Evolutionary conservation across 2,797 vertebrate species (phyloP).

Genomic region (Loris lydekkerianus): DNA sequence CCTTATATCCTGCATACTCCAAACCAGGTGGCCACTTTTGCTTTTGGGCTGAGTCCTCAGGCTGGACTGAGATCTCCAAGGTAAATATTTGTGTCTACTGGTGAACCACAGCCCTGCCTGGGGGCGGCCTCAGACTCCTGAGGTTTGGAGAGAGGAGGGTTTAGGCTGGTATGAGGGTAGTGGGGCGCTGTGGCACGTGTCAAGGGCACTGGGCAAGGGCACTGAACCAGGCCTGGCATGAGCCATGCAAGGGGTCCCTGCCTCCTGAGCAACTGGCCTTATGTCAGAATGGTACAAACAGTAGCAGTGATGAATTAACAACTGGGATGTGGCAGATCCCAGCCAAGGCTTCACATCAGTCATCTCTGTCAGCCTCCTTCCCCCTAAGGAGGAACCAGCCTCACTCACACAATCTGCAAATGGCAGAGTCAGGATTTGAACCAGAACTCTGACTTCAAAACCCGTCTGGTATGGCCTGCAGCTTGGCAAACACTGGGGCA

Average conservation of each 20-base stretch:
- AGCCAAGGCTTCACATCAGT: rapidly evolving
- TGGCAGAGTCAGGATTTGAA: background rate
- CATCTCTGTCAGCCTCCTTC: rapidly evolving
- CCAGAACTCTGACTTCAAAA: conserved; percentile 3
- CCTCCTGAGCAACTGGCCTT: background rate
- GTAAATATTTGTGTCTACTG: conserved; percentile 81
- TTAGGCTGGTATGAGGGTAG: background rate
- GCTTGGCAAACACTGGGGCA: background rate
- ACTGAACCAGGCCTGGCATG: background rate
- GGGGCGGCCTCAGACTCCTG: conserved; percentile 63
- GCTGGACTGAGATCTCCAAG: conserved; percentile 75
- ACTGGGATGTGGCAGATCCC: rapidly evolving
- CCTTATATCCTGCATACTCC: conserved; percentile 72
- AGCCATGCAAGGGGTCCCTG: background rate
- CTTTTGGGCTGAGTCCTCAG: background rate
- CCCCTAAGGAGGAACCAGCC: background rate
- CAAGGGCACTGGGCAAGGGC: background rate
- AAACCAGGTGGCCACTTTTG: background rate
- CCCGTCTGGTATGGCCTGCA: background rate
- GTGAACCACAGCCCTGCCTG: conserved; percentile 69
- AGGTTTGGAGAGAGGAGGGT: conserved; percentile 58
- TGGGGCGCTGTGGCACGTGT: rapidly evolving
- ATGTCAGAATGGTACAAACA: rapidly evolving
- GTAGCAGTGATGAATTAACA: background rate
- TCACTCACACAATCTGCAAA: background rate